Base-by-base conservation (phyloP, 2,113 vertebrate species). In the Hydrochoerus hydrochaeris region DNA sequence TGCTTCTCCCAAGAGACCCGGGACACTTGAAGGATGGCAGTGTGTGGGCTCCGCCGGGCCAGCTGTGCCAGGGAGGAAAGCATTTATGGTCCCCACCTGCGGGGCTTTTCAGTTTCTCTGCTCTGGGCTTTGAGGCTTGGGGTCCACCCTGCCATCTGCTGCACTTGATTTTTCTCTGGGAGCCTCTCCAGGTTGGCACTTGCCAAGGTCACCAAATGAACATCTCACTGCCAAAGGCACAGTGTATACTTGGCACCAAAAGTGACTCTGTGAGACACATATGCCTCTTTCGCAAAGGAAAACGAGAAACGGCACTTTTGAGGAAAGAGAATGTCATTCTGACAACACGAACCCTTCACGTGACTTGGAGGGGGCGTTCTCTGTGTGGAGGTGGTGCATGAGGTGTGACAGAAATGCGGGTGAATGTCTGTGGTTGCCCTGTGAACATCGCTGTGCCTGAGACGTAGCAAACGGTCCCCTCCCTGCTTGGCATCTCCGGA, bases 31-130 rank as follows among this genome's bases (percentile, higher is more conserved):
- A 0, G 17, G 26, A 17, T 4, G 17, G 60, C 28, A 32, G 32
- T 0, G 17, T 6, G 69, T 1, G 0, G 63, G 19, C 26, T 2
- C 4, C 5, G 41, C 19, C 5, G 9, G 52, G 52, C 24, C 1
- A 0, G 0, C 7, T 0, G 20, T 30, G 57, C 26, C 1, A 5
- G 17, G 2, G 2, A 3, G 54, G 58, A 26, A 24, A 8, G 41
- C 1, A 9, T 24, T 26, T 44, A 1, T 4, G 1, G 13, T 4
- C 52, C 26, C 49, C 4, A 1, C 2, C 22, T 10, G 3, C 0
- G 7, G 41, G 4, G 32, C 54, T n/a, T 46, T 3, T 14, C 11
- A 14, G 5, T 32, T 17, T 24, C 63, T 52, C 85, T 19, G 11
- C 0, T 0, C 60, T 35, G 14, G 46, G 22, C 62, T 35, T 4